Base-by-base conservation (phyloP, 2,113 vertebrate genomes). In the Numida meleagris region DNA sequence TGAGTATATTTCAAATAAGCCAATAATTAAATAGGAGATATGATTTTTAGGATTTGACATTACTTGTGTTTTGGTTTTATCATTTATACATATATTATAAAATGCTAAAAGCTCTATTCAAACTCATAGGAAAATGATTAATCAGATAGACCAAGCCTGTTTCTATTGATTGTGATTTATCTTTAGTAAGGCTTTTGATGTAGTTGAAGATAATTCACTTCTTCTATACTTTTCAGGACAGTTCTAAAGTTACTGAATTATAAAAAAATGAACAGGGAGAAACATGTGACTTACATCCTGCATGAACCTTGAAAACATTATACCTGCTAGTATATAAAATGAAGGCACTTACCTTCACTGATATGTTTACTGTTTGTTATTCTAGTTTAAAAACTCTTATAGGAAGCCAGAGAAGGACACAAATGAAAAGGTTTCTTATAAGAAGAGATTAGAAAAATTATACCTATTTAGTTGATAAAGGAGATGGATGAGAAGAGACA, bases 101-200 rank as follows among this genome's bases (percentile, higher is more conserved):
- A 24, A 55, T 66, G 8, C 24, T 88, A 55, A 86, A 79, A 79
- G 3, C 8, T 79, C 43, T 53, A 84, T 66, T 89, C n/a, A 76
- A 57, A 74, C 89, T 74, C 7, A 36, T 17, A 61, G 19, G 33
- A 5, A 38, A 43, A 48, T 76, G 33, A 66, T 15, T 34, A 84
- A 10, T 17, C 31, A 48, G 6, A 48, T 67, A 90, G 24, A 46
- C 19, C 12, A 76, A 71, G 38, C 73, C 78, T 90, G n/a, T 76
- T 92, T 85, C 86, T 94, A 59, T 50, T 94, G 59, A 82, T 73
- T n/a, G 6, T 77, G 91, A 96, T 89, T 89, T 93, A 87, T 85
- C 62, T 70, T 92, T 82, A 89, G 74, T 85, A 68, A 85, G 74
- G 31, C 74, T 67, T 92, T 89, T 90, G 70, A 87, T 85, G 70